phyloP scores from a whole-genome alignment of 2,113 vertebrate species.

The Chlorodrepanis virens region DNA sequence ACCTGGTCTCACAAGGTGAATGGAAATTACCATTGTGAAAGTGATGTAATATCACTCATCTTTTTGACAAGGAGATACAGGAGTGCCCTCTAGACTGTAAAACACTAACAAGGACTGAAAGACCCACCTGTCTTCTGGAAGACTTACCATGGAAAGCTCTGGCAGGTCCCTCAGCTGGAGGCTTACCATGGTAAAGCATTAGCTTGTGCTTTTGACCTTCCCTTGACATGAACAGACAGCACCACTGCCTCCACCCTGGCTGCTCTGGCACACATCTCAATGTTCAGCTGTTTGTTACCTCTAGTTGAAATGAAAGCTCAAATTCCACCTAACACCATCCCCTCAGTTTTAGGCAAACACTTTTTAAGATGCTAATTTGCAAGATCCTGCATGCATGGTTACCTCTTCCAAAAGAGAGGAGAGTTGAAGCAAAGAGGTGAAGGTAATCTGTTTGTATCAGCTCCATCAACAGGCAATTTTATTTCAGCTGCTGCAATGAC shows the following conservation, averaged over 20 bases:
- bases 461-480: not conserved
- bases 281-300: not conserved
- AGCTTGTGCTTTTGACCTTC: not conserved
- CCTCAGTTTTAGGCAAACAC: not conserved
- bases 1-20: conserved; percentile 4
- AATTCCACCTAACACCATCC: not conserved
- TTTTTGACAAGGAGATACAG: conserved; percentile 29
- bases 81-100: not conserved
- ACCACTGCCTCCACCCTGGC: not conserved
- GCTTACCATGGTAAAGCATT: not conserved
- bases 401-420: not conserved
- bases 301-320: not conserved
- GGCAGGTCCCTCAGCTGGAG: not conserved
- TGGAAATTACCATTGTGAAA: conserved; percentile 15
- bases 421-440: not conserved
- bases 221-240: not conserved
- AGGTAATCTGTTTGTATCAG: not conserved
- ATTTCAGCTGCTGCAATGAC: not conserved
- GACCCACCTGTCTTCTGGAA: not conserved
- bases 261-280: not conserved
- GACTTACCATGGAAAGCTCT: not conserved
- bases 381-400: not conserved
- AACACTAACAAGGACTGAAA: not conserved
- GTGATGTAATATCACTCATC: conserved; percentile 2
- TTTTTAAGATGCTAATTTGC: not conserved